Evolutionary conservation across 2,113 vertebrate genomes (phyloP).

Genomic region (Tretioscincus oriximinensis): DNA sequence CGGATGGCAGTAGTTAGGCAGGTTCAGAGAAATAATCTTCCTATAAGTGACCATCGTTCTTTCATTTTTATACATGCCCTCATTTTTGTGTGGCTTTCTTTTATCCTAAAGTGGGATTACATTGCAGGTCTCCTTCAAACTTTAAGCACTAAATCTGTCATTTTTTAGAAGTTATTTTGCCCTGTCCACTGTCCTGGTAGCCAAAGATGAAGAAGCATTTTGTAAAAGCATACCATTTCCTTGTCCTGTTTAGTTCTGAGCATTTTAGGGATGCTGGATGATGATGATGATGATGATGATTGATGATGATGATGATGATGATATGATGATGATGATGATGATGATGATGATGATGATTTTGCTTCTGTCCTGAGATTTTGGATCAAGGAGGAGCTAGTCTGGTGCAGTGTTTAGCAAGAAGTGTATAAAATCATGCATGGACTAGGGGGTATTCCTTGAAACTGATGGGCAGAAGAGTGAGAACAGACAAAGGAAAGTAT

Average conservation of each 20-base stretch:
- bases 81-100: conserved; percentile 34
- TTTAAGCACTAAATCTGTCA: conserved; percentile 22
- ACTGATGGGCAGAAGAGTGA: no score
- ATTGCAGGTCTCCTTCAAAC: not conserved
- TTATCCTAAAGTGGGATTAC: not conserved
- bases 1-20: conserved; percentile 36
- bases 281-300: no score
- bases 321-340: no score
- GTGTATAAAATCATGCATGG: no score
- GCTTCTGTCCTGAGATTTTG: conserved; percentile 12
- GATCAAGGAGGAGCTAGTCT: not conserved
- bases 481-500: no score
- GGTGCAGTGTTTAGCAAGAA: no score
- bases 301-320: no score
- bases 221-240: not conserved
- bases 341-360: not conserved
- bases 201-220: not conserved
- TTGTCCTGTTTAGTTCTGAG: not conserved
- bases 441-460: no score
- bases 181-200: not conserved
- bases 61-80: not conserved
- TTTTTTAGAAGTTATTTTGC: not conserved
- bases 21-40: conserved; percentile 9
- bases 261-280: not conserved
- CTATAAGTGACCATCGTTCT: not conserved